Evolutionary conservation across 2,888 invertebrate species (phyloP), one percentile per base, ranked within the genome.

Genomic region (Adelognathus sp.): DNA sequence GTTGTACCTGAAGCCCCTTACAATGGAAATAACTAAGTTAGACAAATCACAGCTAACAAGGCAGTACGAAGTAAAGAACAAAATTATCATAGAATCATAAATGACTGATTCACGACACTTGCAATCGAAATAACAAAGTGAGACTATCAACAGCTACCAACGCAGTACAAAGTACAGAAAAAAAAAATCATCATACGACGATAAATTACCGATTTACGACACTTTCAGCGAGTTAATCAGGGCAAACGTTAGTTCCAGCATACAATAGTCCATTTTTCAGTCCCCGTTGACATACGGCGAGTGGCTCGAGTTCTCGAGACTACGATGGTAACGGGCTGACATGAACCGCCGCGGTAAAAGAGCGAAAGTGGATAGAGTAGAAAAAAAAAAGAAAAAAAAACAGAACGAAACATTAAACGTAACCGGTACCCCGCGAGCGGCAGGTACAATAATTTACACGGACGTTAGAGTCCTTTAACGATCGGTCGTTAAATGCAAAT

Each of bases 401-500:
- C 50, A 60, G 60, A 39, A 14, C 14, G 61, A 56, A 58, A 56
- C 11, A 21, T 9, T 24, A 50, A 71, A 63, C 16, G 58, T 63
- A 75, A 54, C 66, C 56, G 21, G 24, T 29, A 16, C 54, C 39
- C 16, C 66, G 11, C 9, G n/a, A n/a, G 36, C 39, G 54, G 36
- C 52, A 29, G 64, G 27, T 24, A 67, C 50, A 66, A 77, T 82
- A 75, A 81, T 81, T 82, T 77, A 80, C 78, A 77, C 70, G 76
- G 80, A 75, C 78, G 77, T 79, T 72, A 64, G 79, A 66, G 52
- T 74, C 73, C 74, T 70, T 83, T 82, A 82, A 83, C 79, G 78
- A 71, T 81, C 64, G 75, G 81, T 80, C 79, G 79, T 83, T 81
- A 80, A 82, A 83, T 82, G 83, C 79, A 83, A 83, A 83, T 83